phyloP scores from a whole-genome alignment of 2,113 vertebrate genomes.

The Nothobranchius furzeri region DNA sequence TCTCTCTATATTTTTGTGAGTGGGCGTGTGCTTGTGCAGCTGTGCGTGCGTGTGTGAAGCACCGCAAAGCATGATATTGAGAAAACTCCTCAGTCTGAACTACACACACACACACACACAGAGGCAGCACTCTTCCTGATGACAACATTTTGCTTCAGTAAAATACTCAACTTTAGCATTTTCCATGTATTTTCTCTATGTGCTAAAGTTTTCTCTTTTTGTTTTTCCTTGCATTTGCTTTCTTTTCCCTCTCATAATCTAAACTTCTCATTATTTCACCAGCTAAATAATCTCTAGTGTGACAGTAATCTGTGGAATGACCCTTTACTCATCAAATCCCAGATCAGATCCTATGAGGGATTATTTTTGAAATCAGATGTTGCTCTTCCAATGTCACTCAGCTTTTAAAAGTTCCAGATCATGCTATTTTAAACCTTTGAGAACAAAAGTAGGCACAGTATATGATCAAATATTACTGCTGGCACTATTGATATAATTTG shows the following conservation, averaged over 20 bases:
- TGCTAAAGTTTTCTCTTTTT: constrained; percentile 28
- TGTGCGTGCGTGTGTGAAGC: constrained; percentile 20
- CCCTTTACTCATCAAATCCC: constrained; percentile 20
- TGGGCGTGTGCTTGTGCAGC: constrained; percentile 1
- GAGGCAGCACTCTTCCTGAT: constrained; percentile 31
- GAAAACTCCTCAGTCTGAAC: constrained; percentile 45
- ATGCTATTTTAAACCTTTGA: too few species aligned
- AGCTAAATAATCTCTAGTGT: constrained; percentile 19
- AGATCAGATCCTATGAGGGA: constrained; percentile 15
- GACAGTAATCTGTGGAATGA: constrained; percentile 56
- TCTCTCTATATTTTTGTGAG: constrained; percentile 26
- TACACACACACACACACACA: constrained; percentile 37
- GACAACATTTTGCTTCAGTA: constrained; percentile 24
- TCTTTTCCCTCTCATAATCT: constrained; percentile 13
- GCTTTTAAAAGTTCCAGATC: too few species aligned
- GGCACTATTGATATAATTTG: too few species aligned
- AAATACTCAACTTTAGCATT: constrained; percentile 46
- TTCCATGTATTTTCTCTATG: constrained; percentile 40
- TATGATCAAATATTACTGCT: too few species aligned
- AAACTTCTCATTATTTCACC: constrained; percentile 21
- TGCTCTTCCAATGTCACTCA: too few species aligned
- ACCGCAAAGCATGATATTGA: constrained; percentile 58
- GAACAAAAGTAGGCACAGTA: too few species aligned
- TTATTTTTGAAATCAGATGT: constrained; percentile 25
- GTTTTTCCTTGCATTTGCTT: constrained; percentile 16